Conservation (phyloP, 2,113 vertebrate species). For the Neopipo cinnamomea region DNA sequence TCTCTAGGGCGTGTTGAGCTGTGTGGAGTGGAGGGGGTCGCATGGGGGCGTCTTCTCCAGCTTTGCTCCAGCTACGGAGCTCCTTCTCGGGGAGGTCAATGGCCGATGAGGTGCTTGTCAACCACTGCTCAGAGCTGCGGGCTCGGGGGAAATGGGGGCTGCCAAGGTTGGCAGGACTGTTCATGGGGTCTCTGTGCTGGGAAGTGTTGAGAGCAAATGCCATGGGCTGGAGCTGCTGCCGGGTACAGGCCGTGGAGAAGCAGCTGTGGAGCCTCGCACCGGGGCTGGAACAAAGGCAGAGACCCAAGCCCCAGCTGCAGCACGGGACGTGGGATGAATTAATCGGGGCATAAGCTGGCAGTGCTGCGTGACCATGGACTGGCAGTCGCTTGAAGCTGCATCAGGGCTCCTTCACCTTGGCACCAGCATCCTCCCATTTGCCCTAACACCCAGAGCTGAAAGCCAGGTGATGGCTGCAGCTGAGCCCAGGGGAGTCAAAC, state of each 20-base stretch:
- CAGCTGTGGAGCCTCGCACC: not conserved
- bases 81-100: not conserved
- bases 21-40: not conserved
- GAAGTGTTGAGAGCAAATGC: not conserved
- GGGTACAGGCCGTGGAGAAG: not conserved
- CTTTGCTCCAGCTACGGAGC: not conserved
- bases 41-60: not conserved
- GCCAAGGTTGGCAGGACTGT: not conserved
- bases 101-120: not conserved
- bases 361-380: not conserved
- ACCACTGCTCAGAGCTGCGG: not conserved
- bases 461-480: not conserved
- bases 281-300: not conserved
- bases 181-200: not conserved
- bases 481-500: not conserved
- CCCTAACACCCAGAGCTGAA: not conserved
- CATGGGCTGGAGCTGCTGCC: rapidly evolving
- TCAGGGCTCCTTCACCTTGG: not conserved
- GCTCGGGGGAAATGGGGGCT: not conserved
- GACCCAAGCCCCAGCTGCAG: not conserved
- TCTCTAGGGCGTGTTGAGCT: not conserved
- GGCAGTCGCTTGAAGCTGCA: not conserved
- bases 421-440: not conserved
- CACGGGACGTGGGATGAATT: not conserved
- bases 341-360: not conserved